These are phyloP conservation scores for Sarcophaga rosellei DNA, from an alignment of 2,888 invertebrate genomes.

Conservation along the genomic window DNA sequence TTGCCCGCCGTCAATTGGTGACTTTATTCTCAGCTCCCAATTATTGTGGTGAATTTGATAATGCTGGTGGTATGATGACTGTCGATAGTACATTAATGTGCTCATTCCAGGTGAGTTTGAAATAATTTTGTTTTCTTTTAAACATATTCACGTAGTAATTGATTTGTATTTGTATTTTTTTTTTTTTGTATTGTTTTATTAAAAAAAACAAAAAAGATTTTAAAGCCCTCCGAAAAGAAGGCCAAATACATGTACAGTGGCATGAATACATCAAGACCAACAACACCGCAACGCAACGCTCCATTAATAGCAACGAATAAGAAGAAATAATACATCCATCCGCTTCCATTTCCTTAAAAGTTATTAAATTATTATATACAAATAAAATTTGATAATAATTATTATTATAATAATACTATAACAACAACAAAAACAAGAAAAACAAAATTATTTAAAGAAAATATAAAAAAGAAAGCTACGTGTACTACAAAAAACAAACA, in stretches of 20 bases:
- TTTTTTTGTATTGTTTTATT: constrained; percentile 70
- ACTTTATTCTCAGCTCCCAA: constrained; percentile 99
- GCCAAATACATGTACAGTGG: constrained; percentile 99
- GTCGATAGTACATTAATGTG: constrained; percentile 99
- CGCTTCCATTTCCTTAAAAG: constrained; percentile 81
- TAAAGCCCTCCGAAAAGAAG: constrained; percentile 99
- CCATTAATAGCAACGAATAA: constrained; percentile 82
- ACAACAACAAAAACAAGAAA: constrained; percentile 65
- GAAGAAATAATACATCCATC: constrained; percentile 82
- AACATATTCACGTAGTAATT: not conserved
- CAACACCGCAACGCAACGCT: constrained; percentile 91
- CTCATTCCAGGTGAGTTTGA: constrained; percentile 94
- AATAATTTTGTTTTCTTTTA: not conserved
- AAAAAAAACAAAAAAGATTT: constrained; percentile 87
- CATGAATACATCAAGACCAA: constrained; percentile 92
- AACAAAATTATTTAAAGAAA: constrained; percentile 47
- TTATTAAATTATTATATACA: constrained; percentile 75
- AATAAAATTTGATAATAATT: constrained; percentile 71
- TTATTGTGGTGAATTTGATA: constrained; percentile 99
- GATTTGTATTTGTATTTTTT: not conserved
- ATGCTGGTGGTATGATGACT: constrained; percentile 99
- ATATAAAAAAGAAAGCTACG: constrained; percentile 60
- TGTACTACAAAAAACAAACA: constrained; percentile 53
- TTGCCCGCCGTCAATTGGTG: constrained; percentile 98
- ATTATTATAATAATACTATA: constrained; percentile 66